These are phyloP conservation scores for Laticauda colubrina DNA, from an alignment of 2,113 vertebrate species.

Conservation along the genomic window DNA sequence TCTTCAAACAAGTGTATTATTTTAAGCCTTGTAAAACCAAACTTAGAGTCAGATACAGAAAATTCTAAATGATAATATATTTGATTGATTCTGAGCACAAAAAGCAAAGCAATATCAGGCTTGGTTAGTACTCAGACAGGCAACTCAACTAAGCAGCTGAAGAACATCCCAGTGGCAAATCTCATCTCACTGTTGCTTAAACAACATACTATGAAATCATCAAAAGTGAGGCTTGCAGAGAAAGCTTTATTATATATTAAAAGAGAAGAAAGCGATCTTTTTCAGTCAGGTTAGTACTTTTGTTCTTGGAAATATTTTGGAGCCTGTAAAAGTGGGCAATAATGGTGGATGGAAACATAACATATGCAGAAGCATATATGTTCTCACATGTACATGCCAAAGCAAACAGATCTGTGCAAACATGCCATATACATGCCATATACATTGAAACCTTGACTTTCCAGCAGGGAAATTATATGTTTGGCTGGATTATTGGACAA, in stretches of 20 bases:
- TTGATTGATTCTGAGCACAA: background rate
- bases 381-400: background rate
- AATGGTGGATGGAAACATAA: background rate
- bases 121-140: background rate
- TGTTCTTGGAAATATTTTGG: background rate
- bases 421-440: background rate
- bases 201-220: background rate
- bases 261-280: background rate
- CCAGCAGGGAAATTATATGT: background rate
- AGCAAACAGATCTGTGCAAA: background rate
- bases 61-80: background rate
- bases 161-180: background rate
- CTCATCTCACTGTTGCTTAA: background rate
- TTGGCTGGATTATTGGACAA: background rate
- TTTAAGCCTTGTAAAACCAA: background rate
- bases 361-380: background rate
- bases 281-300: background rate
- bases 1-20: background rate
- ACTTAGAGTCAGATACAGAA: background rate
- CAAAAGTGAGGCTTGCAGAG: background rate
- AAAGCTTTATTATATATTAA: background rate
- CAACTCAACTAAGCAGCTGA: background rate
- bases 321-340: background rate
- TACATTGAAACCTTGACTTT: background rate
- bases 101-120: background rate